Conservation (phyloP, 2,888 invertebrate species). For the Macropis europaea region DNA sequence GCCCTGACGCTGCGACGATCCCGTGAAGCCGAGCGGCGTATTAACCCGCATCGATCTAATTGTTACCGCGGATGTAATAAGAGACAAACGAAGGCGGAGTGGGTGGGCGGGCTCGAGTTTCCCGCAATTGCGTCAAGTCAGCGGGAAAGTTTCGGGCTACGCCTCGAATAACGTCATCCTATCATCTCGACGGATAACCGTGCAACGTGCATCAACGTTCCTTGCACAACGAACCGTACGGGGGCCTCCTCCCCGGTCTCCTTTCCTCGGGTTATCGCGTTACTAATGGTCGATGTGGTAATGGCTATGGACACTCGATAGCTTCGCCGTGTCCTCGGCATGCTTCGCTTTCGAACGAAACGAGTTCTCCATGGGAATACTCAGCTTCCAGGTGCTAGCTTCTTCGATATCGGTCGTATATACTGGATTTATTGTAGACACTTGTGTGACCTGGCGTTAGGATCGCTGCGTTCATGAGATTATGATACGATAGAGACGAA, state of each 20-base stretch:
- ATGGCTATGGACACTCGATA: conserved; percentile 70
- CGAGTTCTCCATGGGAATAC: too few relatives aligned
- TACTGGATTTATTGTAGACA: too few relatives aligned
- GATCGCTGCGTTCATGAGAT: too few relatives aligned
- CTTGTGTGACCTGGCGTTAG: too few relatives aligned
- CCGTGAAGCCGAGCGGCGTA: not conserved
- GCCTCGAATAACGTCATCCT: conserved; percentile 41
- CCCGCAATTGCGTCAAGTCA: conserved; percentile 40
- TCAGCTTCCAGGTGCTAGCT: too few relatives aligned
- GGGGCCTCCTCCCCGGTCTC: conserved; percentile 51
- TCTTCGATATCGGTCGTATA: too few relatives aligned
- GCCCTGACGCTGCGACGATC: conserved; percentile 8
- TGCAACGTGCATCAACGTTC: conserved; percentile 13
- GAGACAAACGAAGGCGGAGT: conserved; percentile 21
- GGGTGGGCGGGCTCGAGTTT: conserved; percentile 8
- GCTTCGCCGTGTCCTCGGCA: too few relatives aligned
- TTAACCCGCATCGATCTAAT: conserved; percentile 37
- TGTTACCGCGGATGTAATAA: conserved; percentile 43
- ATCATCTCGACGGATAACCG: conserved; percentile 23
- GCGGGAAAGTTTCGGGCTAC: conserved; percentile 33
- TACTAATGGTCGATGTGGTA: conserved; percentile 70
- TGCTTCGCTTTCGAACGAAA: too few relatives aligned
- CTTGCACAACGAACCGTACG: conserved; percentile 21
- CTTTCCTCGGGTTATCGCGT: conserved; percentile 68
- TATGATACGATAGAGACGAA: too few relatives aligned